Evolutionary conservation across 2,888 invertebrate species (phyloP).

Genomic region (Meta bourneti): DNA sequence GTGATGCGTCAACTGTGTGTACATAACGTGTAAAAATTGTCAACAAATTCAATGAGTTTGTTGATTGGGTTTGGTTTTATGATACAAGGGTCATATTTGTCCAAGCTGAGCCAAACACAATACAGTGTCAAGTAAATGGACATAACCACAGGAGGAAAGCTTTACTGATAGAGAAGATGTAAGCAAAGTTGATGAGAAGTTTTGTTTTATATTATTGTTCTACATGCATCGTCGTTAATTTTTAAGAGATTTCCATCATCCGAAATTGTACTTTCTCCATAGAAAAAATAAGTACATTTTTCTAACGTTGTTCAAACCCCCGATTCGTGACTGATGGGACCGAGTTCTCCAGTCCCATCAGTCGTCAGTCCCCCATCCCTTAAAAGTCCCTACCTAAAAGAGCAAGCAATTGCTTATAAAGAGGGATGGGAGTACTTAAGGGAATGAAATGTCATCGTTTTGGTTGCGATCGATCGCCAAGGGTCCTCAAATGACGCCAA

Average conservation of each 20-base stretch:
- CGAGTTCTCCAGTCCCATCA: not conserved
- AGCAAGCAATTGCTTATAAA: constrained; percentile 48
- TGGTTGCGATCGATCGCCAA: constrained; percentile 68
- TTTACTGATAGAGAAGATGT: not conserved
- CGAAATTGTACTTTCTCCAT: not conserved
- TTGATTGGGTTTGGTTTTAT: too few species aligned
- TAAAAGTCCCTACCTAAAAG: not conserved
- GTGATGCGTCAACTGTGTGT: too few species aligned
- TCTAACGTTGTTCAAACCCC: not conserved
- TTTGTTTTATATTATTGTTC: not conserved
- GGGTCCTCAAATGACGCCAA: constrained; percentile 71
- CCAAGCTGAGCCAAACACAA: too few species aligned
- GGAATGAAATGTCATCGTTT: constrained; percentile 70
- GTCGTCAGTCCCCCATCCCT: not conserved
- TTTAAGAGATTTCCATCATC: not conserved
- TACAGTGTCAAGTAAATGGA: too few species aligned
- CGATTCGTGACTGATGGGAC: not conserved
- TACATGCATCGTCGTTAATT: not conserved
- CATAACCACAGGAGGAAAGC: not conserved
- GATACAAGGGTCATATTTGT: too few species aligned
- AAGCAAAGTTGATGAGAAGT: not conserved
- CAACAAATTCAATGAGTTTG: too few species aligned
- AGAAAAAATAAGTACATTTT: not conserved
- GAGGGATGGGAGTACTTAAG: constrained; percentile 66
- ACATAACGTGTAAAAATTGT: too few species aligned